A percentile compares a stretch with the other conserved stretches of the same genome.
Evolutionary conservation across 2,113 vertebrate species (phyloP).

Genomic region (Aspidoscelis tigris): DNA sequence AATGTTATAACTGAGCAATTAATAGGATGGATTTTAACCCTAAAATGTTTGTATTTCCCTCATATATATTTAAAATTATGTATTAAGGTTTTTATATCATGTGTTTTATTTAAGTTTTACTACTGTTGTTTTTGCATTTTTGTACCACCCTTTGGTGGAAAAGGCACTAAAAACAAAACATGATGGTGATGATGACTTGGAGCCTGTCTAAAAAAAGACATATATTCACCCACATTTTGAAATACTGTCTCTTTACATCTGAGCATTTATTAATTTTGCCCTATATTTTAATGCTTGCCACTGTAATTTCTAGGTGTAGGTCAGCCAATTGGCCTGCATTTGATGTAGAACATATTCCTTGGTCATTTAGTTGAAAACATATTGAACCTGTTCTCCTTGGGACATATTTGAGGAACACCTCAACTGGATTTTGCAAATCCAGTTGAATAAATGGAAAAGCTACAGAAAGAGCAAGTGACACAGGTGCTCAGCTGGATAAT

Average conservation of each 20-base stretch:
- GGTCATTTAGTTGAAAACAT: background rate
- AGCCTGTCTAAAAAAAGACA: background rate
- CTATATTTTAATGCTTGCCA: background rate
- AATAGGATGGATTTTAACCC: too few relatives aligned
- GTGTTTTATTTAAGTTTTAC: too few relatives aligned
- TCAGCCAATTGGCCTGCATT: background rate
- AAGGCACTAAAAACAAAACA: too few relatives aligned
- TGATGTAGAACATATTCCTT: background rate
- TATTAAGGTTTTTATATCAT: too few relatives aligned
- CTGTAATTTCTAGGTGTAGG: background rate
- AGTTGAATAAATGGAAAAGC: constrained; percentile 33
- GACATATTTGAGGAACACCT: background rate
- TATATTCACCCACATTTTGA: background rate
- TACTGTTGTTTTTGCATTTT: too few relatives aligned
- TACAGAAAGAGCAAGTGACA: constrained; percentile 3
- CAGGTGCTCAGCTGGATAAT: constrained; percentile 17
- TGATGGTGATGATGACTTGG: too few relatives aligned
- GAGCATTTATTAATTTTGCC: background rate
- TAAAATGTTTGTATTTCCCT: too few relatives aligned
- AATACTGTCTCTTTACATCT: background rate
- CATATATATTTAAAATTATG: too few relatives aligned
- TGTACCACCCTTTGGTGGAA: too few relatives aligned
- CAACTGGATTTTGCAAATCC: background rate
- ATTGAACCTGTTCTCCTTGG: background rate
- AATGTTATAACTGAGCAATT: too few relatives aligned